Evolutionary conservation across 2,113 vertebrate species (phyloP).

Genomic region (Nothobranchius kuhntae): DNA sequence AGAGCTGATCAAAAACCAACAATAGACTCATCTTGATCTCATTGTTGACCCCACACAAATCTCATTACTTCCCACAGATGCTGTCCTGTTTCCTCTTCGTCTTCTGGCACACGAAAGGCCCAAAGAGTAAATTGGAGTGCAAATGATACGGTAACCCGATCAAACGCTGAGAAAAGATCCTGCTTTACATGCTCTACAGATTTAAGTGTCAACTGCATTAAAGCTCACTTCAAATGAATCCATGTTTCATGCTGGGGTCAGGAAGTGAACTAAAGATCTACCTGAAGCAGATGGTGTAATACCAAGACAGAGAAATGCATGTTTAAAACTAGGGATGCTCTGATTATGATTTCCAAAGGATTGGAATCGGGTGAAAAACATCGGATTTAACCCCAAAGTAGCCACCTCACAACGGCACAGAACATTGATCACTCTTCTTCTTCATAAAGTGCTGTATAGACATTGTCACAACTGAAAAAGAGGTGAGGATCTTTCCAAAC

Average conservation of each 20-base stretch:
- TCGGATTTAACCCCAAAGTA: too few species aligned
- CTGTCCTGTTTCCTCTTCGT: not conserved
- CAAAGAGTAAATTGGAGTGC: not conserved
- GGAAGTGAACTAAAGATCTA: too few species aligned
- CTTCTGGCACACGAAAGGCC: constrained; percentile 5
- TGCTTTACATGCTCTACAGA: not conserved
- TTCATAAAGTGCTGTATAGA: too few species aligned
- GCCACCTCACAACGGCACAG: too few species aligned
- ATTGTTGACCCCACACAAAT: constrained; percentile 51
- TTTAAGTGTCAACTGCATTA: not conserved
- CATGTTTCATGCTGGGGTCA: not conserved
- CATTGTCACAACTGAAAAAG: too few species aligned
- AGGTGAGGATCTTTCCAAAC: too few species aligned
- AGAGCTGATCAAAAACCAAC: constrained; percentile 41
- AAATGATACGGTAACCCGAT: constrained; percentile 26
- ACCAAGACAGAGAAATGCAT: too few species aligned
- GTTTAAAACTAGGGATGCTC: too few species aligned
- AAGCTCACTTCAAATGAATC: not conserved
- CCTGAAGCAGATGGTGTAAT: too few species aligned
- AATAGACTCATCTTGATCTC: constrained; percentile 45
- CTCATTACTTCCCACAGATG: constrained; percentile 25
- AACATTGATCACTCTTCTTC: too few species aligned
- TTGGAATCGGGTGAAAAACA: too few species aligned
- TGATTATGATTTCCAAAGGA: too few species aligned
- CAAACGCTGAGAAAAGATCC: not conserved